A percentile compares a stretch with the other conserved stretches of the same genome.
These are phyloP conservation scores for Martes flavigula DNA, from an alignment of 2,797 vertebrate species.

Conservation along the genomic window DNA sequence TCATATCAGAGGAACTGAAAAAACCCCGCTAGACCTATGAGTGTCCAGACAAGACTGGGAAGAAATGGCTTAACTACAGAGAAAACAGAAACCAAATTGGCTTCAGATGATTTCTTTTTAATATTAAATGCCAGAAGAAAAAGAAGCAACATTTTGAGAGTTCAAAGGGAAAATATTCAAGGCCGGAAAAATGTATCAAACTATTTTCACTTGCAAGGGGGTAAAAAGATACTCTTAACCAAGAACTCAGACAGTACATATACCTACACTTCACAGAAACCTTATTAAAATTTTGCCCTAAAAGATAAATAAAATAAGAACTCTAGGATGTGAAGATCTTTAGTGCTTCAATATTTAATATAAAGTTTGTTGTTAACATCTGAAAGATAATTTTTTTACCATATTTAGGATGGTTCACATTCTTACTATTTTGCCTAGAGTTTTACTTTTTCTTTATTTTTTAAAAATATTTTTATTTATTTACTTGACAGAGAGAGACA, in stretches of 20 bases:
- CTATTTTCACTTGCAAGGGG: conserved; percentile 15
- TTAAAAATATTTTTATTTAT: too few relatives aligned
- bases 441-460: background rate
- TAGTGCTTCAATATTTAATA: background rate
- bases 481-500: too few relatives aligned
- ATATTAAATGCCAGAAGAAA: background rate
- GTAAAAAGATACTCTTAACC: background rate
- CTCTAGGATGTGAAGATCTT: background rate
- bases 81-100: background rate
- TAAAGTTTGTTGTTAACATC: background rate
- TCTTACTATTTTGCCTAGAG: background rate
- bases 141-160: background rate
- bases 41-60: background rate
- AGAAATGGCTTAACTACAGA: background rate
- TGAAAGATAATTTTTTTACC: background rate
- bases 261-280: background rate
- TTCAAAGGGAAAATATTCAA: background rate
- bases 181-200: background rate
- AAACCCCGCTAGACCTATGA: background rate
- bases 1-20: background rate
- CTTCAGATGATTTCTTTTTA: background rate
- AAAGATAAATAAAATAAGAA: conserved; percentile 31
- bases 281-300: background rate
- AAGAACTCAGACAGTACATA: background rate
- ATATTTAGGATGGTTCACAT: background rate